Base-by-base conservation (phyloP, 2,113 vertebrate species). In the Himantopus leucocephalus region DNA sequence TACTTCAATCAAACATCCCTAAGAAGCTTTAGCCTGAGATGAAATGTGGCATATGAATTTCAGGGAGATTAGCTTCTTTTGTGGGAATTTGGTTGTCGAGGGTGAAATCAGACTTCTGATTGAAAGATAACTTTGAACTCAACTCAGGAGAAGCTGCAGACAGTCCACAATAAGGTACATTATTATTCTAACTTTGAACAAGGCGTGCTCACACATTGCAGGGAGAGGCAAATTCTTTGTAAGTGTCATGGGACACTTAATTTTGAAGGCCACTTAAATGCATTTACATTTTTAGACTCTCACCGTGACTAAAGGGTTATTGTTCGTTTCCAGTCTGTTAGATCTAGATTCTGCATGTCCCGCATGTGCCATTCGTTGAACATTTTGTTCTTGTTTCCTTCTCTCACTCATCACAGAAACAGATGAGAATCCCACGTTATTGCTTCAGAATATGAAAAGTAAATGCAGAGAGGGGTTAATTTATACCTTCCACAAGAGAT, bases 381-480 rank as follows among this genome's bases (percentile, higher is more conserved):
- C 29, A 21, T 62, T 78, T 58, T 53, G 32, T 89, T 89, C 91
- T 70, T 47, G 9, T 66, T 96, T 86, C 58, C 56, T 88, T 47
- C 45, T 77, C 94, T 55, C 20, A 21, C 75, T 83, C 94, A 70
- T 91, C 90, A 72, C 72, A 50, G 81, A 83, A 85, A 7, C 58
- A 91, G 59, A 82, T 48, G 34, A 91, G 85, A 80, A 91, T 67
- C 73, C 48, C 41, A 90, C 1, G 0, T 81, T 96, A 94, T 79
- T 92, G 22, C 79, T 92, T 82, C 3, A 27, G 37, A 94, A 93
- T 88, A 97, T 87, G 90, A 95, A 91, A 96, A 95, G 75, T 60
- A 96, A 72, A 91, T 23, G 71, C 79, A 89, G 91, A 88, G n/a
- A 92, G 89, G 50, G 70, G 84, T 96, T 97, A 90, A 88, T 92